Percentiles rank a stretch among this genome's conserved stretches.
Evolutionary conservation across 2,888 invertebrate genomes (phyloP).

Genomic region (Drosophila lutescens): DNA sequence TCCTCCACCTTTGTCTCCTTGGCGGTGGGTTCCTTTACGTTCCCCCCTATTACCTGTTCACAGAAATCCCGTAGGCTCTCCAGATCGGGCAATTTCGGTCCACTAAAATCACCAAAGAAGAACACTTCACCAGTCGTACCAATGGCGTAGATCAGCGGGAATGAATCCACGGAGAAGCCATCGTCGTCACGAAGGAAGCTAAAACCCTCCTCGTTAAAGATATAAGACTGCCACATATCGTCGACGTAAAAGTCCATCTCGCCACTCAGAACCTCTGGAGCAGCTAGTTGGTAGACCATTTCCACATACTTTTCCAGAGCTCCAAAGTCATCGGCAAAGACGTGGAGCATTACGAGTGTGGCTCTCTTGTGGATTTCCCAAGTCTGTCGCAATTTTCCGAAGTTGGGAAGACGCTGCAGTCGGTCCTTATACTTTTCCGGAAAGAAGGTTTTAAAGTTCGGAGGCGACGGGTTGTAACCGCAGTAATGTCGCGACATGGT

Average conservation of each 20-base stretch:
- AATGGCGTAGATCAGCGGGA: slow-evolving; percentile 45
- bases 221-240: slow-evolving; percentile 37
- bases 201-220: slow-evolving; percentile 18
- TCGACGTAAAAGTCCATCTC: slow-evolving; percentile 33
- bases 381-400: background rate
- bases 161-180: slow-evolving; percentile 5
- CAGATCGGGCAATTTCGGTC: slow-evolving; percentile 1
- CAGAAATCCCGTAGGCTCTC: slow-evolving; percentile 45
- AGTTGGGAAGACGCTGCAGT: slow-evolving; percentile 10
- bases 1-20: slow-evolving; percentile 30
- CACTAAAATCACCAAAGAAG: slow-evolving; percentile 42
- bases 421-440: slow-evolving; percentile 11
- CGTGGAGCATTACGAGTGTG: slow-evolving; percentile 42
- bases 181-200: slow-evolving; percentile 9
- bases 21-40: background rate
- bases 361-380: slow-evolving; percentile 26
- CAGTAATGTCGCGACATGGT: slow-evolving; percentile 11
- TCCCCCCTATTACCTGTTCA: slow-evolving; percentile 33
- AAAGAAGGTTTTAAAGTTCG: slow-evolving; percentile 7
- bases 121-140: slow-evolving; percentile 13
- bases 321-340: slow-evolving; percentile 31
- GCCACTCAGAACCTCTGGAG: slow-evolving; percentile 2
- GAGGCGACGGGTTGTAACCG: slow-evolving; percentile 14
- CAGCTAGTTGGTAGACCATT: slow-evolving; percentile 42
- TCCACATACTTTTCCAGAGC: slow-evolving; percentile 33